phyloP scores from a whole-genome alignment of 92 coral and sea anemone genomes.

The Phymanthus crucifer region DNA sequence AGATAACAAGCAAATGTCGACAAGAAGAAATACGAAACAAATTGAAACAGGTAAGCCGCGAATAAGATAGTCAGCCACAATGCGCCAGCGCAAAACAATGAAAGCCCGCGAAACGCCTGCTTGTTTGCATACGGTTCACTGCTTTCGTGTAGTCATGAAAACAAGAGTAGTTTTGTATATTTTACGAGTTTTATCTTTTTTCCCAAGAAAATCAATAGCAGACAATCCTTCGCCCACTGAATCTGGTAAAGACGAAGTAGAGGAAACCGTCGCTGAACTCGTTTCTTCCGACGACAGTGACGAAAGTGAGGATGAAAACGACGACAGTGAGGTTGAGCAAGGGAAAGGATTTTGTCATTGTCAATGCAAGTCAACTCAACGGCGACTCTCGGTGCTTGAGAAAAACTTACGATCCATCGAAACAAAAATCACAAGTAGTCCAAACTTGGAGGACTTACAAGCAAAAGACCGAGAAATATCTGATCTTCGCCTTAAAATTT shows the following conservation, averaged over 20 bases:
- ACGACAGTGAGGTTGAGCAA: neutral
- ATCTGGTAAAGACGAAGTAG: neutral
- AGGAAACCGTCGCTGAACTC: neutral
- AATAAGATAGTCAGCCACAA: too few relatives aligned
- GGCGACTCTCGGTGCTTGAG: slow-evolving; percentile 9
- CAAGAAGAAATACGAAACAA: too few relatives aligned
- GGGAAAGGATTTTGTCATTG: neutral
- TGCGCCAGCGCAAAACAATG: too few relatives aligned
- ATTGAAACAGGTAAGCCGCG: too few relatives aligned
- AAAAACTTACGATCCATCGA: neutral
- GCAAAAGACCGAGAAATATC: slow-evolving; percentile 10
- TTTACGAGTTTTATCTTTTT: too few relatives aligned
- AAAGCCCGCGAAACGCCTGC: too few relatives aligned
- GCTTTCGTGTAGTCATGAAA: too few relatives aligned
- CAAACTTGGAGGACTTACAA: neutral
- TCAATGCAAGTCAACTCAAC: neutral
- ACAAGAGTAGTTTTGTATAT: too few relatives aligned
- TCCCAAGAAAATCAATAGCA: neutral
- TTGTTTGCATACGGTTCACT: too few relatives aligned
- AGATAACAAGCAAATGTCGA: too few relatives aligned
- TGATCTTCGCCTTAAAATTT: neutral
- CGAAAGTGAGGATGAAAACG: neutral
- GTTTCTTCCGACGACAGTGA: slow-evolving; percentile 4
- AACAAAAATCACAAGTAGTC: neutral
- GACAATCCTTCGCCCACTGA: neutral